These are phyloP conservation scores for Epistrophe eligans DNA, from an alignment of 2,888 invertebrate species.

Conservation along the genomic window DNA sequence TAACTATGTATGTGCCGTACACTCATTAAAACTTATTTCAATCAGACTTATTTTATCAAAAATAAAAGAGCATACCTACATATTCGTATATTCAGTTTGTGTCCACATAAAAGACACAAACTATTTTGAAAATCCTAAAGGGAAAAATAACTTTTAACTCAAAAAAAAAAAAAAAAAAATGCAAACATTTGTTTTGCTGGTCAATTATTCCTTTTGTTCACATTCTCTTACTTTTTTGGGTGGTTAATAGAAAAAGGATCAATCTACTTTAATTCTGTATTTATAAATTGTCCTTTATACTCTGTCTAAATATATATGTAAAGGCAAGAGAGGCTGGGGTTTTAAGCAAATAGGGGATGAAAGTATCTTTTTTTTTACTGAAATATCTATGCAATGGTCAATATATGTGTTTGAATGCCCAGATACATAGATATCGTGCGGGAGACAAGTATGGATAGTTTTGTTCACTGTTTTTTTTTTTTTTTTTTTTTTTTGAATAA, in stretches of 20 bases:
- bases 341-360: constrained; percentile 56
- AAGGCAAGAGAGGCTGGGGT: constrained; percentile 3
- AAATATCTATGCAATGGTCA: constrained; percentile 33
- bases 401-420: not conserved
- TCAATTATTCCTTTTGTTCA: constrained; percentile 77
- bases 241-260: constrained; percentile 72
- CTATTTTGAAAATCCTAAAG: constrained; percentile 58
- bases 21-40: constrained; percentile 66
- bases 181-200: constrained; percentile 77
- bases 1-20: not conserved
- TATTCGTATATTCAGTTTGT: constrained; percentile 21
- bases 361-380: constrained; percentile 8
- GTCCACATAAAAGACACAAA: constrained; percentile 34
- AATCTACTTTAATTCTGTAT: constrained; percentile 65
- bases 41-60: constrained; percentile 21
- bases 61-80: constrained; percentile 4
- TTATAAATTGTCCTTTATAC: constrained; percentile 67
- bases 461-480: constrained; percentile 5
- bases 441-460: constrained; percentile 17
- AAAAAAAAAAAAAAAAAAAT: constrained; percentile 51
- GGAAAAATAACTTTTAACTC: constrained; percentile 49
- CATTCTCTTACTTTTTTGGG: constrained; percentile 62
- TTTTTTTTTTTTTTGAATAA: not conserved
- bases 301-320: constrained; percentile 38
- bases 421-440: not conserved